Percentiles rank a stretch among this genome's conserved stretches.
phyloP scores from a whole-genome alignment of 2,113 vertebrate genomes.

The Callipepla californica region DNA sequence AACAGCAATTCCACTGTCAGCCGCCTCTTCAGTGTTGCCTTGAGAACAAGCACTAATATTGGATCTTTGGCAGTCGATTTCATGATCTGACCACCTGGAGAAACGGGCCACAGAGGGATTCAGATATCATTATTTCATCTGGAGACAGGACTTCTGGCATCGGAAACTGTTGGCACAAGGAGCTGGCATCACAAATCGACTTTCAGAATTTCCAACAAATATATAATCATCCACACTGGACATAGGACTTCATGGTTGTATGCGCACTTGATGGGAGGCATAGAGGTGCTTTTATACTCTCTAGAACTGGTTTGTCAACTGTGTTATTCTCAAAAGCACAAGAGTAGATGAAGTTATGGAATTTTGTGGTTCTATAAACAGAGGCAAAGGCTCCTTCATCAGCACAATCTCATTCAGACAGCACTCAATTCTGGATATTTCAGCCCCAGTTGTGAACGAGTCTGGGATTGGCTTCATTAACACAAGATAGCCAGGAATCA shows the following conservation, averaged over 20 bases:
- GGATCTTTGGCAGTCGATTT: constrained; percentile 40
- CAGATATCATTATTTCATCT: constrained; percentile 24
- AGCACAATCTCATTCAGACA: neutral
- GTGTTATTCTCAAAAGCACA: neutral
- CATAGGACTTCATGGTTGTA: neutral
- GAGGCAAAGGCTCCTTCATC: neutral
- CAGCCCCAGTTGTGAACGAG: neutral
- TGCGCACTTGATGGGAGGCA: neutral
- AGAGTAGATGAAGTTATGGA: neutral
- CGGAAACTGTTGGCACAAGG: neutral
- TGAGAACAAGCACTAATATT: constrained; percentile 34
- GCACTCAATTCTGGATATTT: neutral
- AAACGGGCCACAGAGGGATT: constrained; percentile 6
- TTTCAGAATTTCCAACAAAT: neutral
- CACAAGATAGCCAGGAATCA: neutral
- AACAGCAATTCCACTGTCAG: constrained; percentile 37
- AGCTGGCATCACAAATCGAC: constrained; percentile 1
- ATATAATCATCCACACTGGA: neutral
- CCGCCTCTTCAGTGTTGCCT: constrained; percentile 40
- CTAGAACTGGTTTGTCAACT: neutral
- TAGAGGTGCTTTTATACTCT: neutral
- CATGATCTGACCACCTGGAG: constrained; percentile 24
- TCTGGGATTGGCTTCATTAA: neutral
- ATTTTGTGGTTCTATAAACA: neutral
- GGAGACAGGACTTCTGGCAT: neutral